Percentiles rank a stretch among this genome's conserved stretches.
These are phyloP conservation scores for Aeoliscus strigatus DNA, from an alignment of 2,797 vertebrate genomes.

Conservation along the genomic window DNA sequence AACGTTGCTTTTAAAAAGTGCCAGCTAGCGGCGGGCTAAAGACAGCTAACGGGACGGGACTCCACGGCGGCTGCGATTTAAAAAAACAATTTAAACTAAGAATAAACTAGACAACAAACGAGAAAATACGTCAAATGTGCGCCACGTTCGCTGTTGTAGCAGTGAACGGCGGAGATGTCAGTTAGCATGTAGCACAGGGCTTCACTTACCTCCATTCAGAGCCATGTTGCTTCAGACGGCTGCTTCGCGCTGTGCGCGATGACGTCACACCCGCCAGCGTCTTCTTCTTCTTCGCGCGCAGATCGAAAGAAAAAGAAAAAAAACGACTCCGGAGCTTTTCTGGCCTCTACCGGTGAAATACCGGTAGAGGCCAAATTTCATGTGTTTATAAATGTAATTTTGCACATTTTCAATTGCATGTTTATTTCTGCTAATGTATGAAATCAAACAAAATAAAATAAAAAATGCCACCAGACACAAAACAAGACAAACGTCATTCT, in stretches of 20 bases:
- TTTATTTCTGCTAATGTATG: no score
- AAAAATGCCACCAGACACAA: no score
- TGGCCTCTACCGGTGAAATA: constrained; percentile 14
- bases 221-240: constrained; percentile 61
- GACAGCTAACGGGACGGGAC: constrained; percentile 12
- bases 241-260: constrained; percentile 54
- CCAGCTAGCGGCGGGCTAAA: constrained; percentile 1
- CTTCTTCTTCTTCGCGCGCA: constrained; percentile 19
- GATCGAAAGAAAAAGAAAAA: no score
- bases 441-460: no score
- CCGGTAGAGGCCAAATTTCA: no score
- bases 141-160: fast-evolving
- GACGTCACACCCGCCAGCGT: constrained; percentile 19
- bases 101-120: background rate
- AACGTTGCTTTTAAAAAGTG: no score
- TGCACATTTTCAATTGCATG: no score
- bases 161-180: fast-evolving
- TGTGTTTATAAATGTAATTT: no score
- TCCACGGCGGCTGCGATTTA: background rate
- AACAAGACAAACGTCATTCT: no score
- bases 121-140: fast-evolving
- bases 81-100: background rate
- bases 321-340: background rate
- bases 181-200: constrained; percentile 16
- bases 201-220: constrained; percentile 70